Conservation (phyloP, 2,113 vertebrate genomes). For the Mus musculus region DNA sequence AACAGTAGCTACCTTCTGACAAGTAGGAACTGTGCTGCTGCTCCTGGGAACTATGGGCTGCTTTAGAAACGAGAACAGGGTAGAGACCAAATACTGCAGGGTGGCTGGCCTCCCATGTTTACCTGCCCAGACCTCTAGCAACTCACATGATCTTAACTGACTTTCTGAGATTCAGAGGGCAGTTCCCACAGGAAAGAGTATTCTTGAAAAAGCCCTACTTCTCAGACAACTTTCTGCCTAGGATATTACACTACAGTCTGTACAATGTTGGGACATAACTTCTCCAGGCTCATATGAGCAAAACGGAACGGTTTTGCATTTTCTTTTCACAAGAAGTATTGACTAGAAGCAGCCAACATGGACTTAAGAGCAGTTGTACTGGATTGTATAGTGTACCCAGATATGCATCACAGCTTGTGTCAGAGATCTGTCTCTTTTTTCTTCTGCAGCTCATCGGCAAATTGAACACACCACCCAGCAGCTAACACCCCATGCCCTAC, state of each 20-base stretch:
- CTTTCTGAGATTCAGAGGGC: neutral
- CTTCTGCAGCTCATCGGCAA: rapidly evolving
- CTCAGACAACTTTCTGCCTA: neutral
- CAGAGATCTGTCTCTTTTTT: neutral
- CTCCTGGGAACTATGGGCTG: neutral
- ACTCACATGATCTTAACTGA: neutral
- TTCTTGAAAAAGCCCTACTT: rapidly evolving
- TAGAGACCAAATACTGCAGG: no score
- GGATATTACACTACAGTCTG: neutral
- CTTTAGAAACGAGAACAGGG: neutral
- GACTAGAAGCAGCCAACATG: neutral
- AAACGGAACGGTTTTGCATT: rapidly evolving
- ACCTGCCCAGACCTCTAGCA: rapidly evolving
- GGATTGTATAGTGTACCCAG: neutral
- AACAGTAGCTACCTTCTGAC: neutral
- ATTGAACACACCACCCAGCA: neutral
- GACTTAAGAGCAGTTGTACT: rapidly evolving
- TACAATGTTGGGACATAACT: rapidly evolving
- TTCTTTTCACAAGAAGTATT: neutral
- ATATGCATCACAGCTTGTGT: rapidly evolving
- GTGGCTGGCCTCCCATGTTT: rapidly evolving
- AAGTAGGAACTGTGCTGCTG: rapidly evolving
- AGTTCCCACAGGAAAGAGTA: neutral
- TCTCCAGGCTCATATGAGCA: neutral
- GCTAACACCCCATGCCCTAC: neutral